Base-by-base conservation (phyloP, 2,888 invertebrate species). In the Drosophila setosimentum region DNA sequence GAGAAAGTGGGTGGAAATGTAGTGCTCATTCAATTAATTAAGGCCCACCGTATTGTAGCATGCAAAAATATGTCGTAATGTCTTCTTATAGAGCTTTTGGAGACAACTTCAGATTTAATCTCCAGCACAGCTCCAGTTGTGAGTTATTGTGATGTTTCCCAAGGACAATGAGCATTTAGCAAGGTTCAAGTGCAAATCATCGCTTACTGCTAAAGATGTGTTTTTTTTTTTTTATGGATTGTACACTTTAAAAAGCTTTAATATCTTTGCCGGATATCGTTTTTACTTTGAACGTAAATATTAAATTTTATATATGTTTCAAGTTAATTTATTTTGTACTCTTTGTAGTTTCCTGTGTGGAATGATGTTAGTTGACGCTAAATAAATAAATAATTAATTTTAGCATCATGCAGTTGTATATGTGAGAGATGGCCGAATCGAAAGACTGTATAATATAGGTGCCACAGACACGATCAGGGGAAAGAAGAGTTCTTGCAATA, bases 11-110 rank as follows among this genome's bases (percentile, higher is more conserved):
- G n/a, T 10, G n/a, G 8, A 40, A 13, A 5, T 33, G 13, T 4
- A 33, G 13, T 13, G 2, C 5, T 33, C 13, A 4, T 3, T 40
- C 7, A 37, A 37, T 37, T 3, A 8, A 37, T 8, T 8, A 0
- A 0, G n/a, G 37, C 18, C 0, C 2, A n/a, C 1, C 10, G n/a
- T n/a, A n/a, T n/a, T 40, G 0, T 4, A 33, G 13, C 33, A 33
- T 33, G 0, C 4, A 13, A 13, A 13, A 4, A 3, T 33, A 33
- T 33, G 13, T 33, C 10, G 3, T 37, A 37, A 37, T n/a, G 18
- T n/a, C 37, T n/a, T 37, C 37, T 18, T 37, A 1, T 0, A 3
- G 3, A 3, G 8, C n/a, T 40, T n/a, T n/a, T 10, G 3, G n/a
- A 40, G 8, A n/a, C 37, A n/a, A 1, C 18, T 40, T 40, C n/a